Evolutionary conservation across 2,797 vertebrate genomes (phyloP).

Genomic region (Gadopsis bispinosus): DNA sequence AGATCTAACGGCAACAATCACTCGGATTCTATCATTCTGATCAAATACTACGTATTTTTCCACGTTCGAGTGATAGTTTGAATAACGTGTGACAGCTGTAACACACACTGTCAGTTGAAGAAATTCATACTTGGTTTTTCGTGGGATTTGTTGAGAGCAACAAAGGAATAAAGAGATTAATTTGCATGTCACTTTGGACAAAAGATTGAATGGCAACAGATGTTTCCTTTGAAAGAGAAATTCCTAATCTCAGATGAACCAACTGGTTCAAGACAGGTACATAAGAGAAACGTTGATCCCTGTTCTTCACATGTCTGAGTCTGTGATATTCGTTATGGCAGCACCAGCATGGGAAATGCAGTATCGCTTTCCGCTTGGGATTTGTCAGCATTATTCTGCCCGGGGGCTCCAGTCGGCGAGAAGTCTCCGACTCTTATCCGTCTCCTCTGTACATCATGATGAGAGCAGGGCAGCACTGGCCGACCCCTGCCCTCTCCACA

Average conservation of each 20-base stretch:
- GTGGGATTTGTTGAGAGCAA: neutral
- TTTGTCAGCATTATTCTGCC: conserved; percentile 57
- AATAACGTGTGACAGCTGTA: neutral
- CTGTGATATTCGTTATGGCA: conserved; percentile 41
- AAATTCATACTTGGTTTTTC: neutral
- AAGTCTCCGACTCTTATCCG: conserved; percentile 23
- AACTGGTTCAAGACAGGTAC: conserved; percentile 24
- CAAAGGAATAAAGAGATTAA: neutral
- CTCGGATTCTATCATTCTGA: neutral
- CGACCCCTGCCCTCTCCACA: conserved; percentile 20
- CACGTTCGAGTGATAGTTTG: neutral
- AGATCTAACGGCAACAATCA: no score
- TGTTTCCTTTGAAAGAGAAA: conserved; percentile 23
- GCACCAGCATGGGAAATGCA: conserved; percentile 34
- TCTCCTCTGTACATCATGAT: conserved; percentile 42
- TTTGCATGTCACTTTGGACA: neutral
- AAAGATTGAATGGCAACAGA: neutral
- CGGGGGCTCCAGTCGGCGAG: conserved; percentile 7
- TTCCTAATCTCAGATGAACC: conserved; percentile 26
- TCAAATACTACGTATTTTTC: neutral
- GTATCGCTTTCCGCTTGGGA: conserved; percentile 41
- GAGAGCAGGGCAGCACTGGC: conserved; percentile 27
- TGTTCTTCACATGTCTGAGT: conserved; percentile 33
- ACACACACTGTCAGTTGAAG: neutral
- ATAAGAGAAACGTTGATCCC: conserved; percentile 24